Evolutionary conservation across 2,797 vertebrate species (phyloP), one percentile per base, ranked within the genome.

Genomic region (Malacoraja senta): DNA sequence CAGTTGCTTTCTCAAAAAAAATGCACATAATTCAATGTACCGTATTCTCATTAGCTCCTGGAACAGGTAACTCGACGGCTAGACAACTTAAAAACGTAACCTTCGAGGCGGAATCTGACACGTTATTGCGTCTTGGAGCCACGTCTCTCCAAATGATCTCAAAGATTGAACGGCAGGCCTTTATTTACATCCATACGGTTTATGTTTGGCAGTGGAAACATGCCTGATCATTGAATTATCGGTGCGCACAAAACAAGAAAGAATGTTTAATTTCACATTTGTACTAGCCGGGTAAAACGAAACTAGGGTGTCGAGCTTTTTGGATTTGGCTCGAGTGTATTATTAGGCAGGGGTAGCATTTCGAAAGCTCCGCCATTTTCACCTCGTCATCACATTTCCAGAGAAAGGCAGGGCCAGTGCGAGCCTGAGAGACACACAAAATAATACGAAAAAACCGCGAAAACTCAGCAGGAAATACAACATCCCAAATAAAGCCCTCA

Each of bases 331-430:
- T 91, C 35, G 90, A 68, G 90, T 74, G 24, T 91, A 74, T 91
- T 53, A 91, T 74, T 74, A 94, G 94, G 97, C 97, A 95, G 95
- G 97, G 96, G 95, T 97, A 97, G 96, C 96, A 98, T 98, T 99
- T 99, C 98, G 98, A 99, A 99, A 99, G 98, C 98, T 98, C 98
- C 98, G 98, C 98, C 98, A 98, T 98, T 98, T 98, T 98, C 97
- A 97, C 96, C 95, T 97, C 98, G 98, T 99, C 98, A 98, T 98
- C 97, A 97, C 95, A 93, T 96, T 95, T 97, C 95, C 95, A 95
- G 95, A 93, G 15, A 17, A 91, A 91, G 90, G 90, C 90, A 91
- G 68, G 90, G 90, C 90, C 90, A 74, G 90, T 72, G 68, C 12
- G 68, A 74, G 68, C 38, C 68, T 91, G 68, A 38, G 90, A 72